Conservation (phyloP, 92 coral and sea anemone genomes). For the Palythoa caribaeorum region DNA sequence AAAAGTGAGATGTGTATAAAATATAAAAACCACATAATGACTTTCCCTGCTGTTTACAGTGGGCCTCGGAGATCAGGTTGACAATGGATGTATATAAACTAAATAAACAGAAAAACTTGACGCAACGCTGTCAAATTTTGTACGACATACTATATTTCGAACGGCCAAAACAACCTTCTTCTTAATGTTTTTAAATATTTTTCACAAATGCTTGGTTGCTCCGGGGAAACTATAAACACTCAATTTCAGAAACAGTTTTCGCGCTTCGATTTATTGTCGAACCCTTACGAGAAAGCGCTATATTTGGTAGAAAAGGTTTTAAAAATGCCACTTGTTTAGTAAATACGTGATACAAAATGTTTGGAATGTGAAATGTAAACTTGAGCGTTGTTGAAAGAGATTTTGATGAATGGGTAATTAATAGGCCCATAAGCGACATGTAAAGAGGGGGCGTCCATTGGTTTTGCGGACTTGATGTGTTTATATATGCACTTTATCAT, state of each 20-base stretch:
- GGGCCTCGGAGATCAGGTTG: no score
- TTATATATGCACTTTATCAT: background rate
- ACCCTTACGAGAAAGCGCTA: background rate
- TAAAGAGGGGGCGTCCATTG: slow-evolving; percentile 19
- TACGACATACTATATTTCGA: background rate
- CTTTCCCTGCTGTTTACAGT: no score
- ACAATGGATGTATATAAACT: no score
- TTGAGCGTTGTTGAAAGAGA: background rate
- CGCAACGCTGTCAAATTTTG: background rate
- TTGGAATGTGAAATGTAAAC: background rate
- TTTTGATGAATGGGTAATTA: background rate
- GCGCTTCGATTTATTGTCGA: background rate
- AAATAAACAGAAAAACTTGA: no score
- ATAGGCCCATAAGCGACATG: background rate
- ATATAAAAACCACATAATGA: no score
- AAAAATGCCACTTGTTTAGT: background rate
- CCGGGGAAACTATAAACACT: background rate
- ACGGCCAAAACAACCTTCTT: background rate
- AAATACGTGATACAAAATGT: background rate
- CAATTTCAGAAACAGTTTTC: background rate
- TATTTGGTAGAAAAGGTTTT: background rate
- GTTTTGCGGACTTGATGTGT: background rate
- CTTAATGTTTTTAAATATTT: background rate
- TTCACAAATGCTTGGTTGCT: background rate
- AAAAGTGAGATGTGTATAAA: no score